phyloP scores from a whole-genome alignment of 2,888 invertebrate species.

The Argynnis bischoffii region DNA sequence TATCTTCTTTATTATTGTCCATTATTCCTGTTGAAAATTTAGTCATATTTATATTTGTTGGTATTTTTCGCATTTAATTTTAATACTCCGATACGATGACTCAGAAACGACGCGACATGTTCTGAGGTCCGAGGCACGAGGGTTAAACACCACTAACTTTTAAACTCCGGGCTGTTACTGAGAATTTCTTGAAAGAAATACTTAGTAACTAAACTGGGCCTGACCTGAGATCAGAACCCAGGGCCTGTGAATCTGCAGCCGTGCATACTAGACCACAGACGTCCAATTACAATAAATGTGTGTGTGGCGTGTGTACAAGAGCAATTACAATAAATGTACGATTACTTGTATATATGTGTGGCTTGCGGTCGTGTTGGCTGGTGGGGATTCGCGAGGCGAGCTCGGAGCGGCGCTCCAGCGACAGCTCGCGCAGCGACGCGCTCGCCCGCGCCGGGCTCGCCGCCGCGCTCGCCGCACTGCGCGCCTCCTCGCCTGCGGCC shows the following conservation, averaged over 20 bases:
- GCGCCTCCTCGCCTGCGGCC: constrained; percentile 43
- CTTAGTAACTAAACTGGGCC: no score
- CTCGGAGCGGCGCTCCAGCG: constrained; percentile 48
- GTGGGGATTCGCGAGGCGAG: constrained; percentile 64
- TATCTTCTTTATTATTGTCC: constrained; percentile 66
- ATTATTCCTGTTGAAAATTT: constrained; percentile 58
- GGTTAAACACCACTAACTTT: background rate
- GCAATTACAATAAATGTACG: background rate
- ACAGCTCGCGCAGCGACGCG: constrained; percentile 59
- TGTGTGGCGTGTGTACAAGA: no score
- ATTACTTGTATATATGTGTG: constrained; percentile 50
- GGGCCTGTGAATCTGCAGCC: no score
- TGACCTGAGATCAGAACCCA: no score
- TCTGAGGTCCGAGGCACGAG: background rate
- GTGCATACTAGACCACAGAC: no score
- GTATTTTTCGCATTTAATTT: background rate
- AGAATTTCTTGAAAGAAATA: no score
- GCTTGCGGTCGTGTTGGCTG: constrained; percentile 62
- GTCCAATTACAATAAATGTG: no score
- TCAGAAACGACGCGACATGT: no score
- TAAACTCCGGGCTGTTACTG: no score
- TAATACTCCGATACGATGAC: no score
- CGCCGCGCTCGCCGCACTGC: constrained; percentile 32
- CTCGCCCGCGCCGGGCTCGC: constrained; percentile 39
- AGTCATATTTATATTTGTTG: background rate